Base-by-base conservation (phyloP, 1,140 invertebrate genomes). In the Solen grandis region DNA sequence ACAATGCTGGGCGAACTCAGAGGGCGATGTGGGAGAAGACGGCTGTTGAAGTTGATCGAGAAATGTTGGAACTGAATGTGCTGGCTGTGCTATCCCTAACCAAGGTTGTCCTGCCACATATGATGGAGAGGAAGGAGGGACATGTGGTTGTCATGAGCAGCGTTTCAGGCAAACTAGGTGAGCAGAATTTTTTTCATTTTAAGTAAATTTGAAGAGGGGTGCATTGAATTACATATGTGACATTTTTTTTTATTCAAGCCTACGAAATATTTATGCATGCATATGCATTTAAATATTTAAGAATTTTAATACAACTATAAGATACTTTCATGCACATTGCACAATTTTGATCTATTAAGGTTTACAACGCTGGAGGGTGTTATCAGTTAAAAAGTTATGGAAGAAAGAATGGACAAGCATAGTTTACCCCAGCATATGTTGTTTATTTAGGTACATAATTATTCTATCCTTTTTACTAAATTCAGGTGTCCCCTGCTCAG, bases 41-140 rank as follows among this genome's bases (percentile, higher is more conserved):
- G 77, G 94, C 96, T 1, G 57, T 97, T 0, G 87, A 93, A 63
- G 96, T 97, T 0, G 96, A 98, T 88, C 93, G 93, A 72, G 94
- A 96, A 73, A 91, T 97, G 81, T 96, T 97, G 87, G 94, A 97
- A 29, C 87, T 97, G 46, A 97, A 97, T 91, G 96, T 97, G 0
- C 96, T 98, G 81, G 94, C 95, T 0, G 91, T 95, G 5, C 85
- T 98, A 0, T 94, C 95, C 79, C 92, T 98, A 25, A 89, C 92
- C 33, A 91, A 89, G 31, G 81, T 75, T 29, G 89, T 93, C 1
- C 65, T 93, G 16, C 90, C 91, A 4, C 80, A 90, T 52, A 93
- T 93, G 92, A 82, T 89, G 19, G 84, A 88, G 19, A 86, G 86
- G 22, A 85, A 85, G 29, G 55, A 73, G 35, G 92, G 92, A 13